Percentiles rank a stretch among this genome's conserved stretches.
Evolutionary conservation across 1,140 invertebrate genomes (phyloP).

Genomic region (Anastrepha ludens): DNA sequence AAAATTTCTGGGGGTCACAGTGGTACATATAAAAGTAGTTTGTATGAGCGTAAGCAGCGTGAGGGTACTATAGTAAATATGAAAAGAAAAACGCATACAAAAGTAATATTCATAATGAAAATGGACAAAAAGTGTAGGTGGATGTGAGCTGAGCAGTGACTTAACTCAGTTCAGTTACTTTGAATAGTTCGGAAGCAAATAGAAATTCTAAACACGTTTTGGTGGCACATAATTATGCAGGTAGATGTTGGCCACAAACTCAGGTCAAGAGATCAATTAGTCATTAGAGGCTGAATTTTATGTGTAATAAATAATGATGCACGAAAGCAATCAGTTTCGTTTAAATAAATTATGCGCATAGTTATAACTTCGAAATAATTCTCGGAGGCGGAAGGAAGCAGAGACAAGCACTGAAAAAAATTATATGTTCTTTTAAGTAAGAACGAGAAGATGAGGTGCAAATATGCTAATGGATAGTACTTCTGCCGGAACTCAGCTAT

Average conservation of each 20-base stretch:
- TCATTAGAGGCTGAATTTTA: neutral
- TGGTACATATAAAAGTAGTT: neutral
- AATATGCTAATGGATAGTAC: no score
- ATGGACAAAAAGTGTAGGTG: neutral
- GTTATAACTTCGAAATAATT: no score
- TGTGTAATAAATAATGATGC: neutral
- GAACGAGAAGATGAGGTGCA: no score
- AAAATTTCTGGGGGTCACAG: neutral
- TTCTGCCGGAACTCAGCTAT: no score
- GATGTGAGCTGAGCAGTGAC: neutral
- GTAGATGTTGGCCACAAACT: neutral
- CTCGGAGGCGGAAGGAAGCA: no score
- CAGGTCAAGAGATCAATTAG: conserved; percentile 28
- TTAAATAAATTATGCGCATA: no score
- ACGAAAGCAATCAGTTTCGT: neutral
- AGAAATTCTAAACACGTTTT: conserved; percentile 40
- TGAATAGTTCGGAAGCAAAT: conserved; percentile 6
- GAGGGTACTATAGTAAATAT: neutral
- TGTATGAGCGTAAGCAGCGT: neutral
- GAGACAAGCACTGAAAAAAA: no score
- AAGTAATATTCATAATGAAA: neutral
- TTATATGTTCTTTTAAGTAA: no score
- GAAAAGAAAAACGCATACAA: neutral
- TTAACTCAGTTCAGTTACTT: neutral
- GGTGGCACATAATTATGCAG: conserved; percentile 3